Base-by-base conservation (phyloP, 2,888 invertebrate genomes). In the Atrina japonica region DNA sequence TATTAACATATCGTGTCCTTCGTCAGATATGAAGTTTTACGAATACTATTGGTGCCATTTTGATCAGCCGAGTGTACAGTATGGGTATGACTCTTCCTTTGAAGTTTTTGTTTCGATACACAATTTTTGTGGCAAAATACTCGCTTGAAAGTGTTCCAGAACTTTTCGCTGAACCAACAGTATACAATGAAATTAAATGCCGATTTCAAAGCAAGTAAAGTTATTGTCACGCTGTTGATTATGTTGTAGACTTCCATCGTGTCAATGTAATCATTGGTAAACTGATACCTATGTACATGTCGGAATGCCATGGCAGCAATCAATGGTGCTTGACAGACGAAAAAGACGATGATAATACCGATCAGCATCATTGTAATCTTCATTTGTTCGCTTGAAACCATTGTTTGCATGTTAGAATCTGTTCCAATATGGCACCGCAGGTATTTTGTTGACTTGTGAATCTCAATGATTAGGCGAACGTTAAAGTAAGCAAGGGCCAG, bases 141-240 rank as follows among this genome's bases (percentile, higher is more conserved):
- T 66, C 82, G 72, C 77, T 88, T 89, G 74, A 88, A 85, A 9
- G 89, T 89, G 66, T 80, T 82, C 87, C 87, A 86, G 80, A 89
- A 89, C 70, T 86, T 88, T 76, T 89, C 89, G 61, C 88, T 88
- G 82, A 88, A 88, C 89, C 89, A 89, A 71, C 89, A 89, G 75
- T 89, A 89, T 5, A 89, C 75, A 58, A 89, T 80, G 70, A 89
- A 89, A 80, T 89, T 89, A 35, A 88, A 81, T 3, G 88, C 85
- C 0, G 89, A 89, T 70, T 89, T 86, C 18, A 88, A 66, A 2
- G 84, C 83, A 9, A 88, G 73, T 30, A 88, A 73, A 18, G 86
- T 65, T 11, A 74, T 59, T 1, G 77, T 77, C 9, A 79, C 61
- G 27, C 75, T 56, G 1, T 49, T 66, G 9, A 79, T 52, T n/a